Conservation (phyloP, 2,113 vertebrate genomes). For the Bothrops jararaca region DNA sequence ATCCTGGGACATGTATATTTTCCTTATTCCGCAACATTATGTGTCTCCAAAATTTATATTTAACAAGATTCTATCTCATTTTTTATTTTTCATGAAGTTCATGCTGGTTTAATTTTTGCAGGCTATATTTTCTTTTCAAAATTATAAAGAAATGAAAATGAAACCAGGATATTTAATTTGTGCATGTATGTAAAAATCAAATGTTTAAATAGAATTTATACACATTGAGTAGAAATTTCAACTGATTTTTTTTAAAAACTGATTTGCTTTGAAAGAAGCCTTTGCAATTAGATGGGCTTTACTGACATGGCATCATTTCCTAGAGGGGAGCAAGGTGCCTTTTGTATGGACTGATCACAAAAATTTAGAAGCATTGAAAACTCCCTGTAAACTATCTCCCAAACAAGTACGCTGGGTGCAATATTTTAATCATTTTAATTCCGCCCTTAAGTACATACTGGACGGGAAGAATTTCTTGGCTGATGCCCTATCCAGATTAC, state of each 20-base stretch:
- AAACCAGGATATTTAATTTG: background rate
- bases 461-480: no score
- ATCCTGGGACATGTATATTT: no score
- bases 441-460: no score
- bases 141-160: background rate
- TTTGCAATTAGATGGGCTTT: no score
- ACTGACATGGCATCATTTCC: no score
- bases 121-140: background rate
- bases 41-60: background rate
- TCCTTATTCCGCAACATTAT: background rate
- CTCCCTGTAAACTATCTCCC: no score
- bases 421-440: no score
- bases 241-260: background rate
- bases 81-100: background rate
- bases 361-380: no score
- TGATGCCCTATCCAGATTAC: no score
- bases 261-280: background rate
- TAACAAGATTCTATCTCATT: background rate
- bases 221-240: background rate
- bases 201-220: background rate
- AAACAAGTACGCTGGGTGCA: no score
- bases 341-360: no score
- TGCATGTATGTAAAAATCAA: background rate
- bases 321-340: no score
- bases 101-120: background rate